Conservation (phyloP, 2,888 invertebrate species). For the Trileptium ribeirensis region DNA sequence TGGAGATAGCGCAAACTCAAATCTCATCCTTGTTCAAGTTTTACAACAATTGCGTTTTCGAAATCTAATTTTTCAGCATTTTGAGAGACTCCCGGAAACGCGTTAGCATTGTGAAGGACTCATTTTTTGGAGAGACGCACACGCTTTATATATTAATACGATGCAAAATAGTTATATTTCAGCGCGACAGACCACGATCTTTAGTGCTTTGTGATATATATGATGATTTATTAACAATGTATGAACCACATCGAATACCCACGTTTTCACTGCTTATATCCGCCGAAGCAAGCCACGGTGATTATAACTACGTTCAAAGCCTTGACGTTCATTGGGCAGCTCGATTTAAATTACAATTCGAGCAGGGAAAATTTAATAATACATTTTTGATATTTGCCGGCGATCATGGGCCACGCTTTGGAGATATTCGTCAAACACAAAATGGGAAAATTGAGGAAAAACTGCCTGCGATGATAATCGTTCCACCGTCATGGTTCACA, state of each 20-base stretch:
- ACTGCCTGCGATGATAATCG: background rate
- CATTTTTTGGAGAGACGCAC: no score
- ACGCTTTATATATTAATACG: no score
- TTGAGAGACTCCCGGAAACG: no score
- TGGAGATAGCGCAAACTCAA: no score
- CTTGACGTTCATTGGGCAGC: background rate
- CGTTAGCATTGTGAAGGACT: no score
- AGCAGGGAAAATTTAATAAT: background rate
- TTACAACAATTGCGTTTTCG: no score
- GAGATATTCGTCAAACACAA: background rate
- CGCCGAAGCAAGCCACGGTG: constrained; percentile 3
- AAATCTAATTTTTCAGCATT: no score
- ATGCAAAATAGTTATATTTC: no score
- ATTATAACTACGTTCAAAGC: constrained; percentile 4
- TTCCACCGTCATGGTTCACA: constrained; percentile 9
- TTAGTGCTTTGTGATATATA: background rate
- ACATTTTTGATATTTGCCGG: background rate
- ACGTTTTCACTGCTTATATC: background rate
- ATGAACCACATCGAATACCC: background rate
- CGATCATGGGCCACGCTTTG: background rate
- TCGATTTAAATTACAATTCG: background rate
- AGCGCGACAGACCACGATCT: background rate
- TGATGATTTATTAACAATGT: background rate
- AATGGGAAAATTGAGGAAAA: background rate
- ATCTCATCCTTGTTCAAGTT: no score